These are phyloP conservation scores for Etia nguti DNA, from an alignment of 2,113 vertebrate genomes.

Conservation along the genomic window DNA sequence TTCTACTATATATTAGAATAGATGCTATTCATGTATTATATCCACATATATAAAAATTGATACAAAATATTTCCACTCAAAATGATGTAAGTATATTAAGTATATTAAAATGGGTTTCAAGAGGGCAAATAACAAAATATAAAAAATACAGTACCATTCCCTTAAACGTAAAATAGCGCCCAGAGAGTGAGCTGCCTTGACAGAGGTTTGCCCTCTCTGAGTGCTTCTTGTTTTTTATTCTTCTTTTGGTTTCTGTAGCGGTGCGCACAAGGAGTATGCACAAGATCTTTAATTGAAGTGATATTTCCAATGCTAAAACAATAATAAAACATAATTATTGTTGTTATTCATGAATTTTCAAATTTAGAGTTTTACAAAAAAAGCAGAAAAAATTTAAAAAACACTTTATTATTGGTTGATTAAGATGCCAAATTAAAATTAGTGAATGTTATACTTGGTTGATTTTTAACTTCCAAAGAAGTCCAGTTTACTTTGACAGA, in stretches of 20 bases:
- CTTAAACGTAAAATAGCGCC: neutral
- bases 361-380: neutral
- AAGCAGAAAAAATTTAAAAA: rapidly evolving
- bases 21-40: neutral
- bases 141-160: neutral
- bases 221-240: neutral
- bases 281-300: neutral
- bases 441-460: neutral
- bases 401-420: neutral
- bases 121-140: neutral
- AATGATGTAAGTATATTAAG: neutral
- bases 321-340: neutral
- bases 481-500: neutral
- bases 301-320: neutral
- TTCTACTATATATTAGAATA: neutral
- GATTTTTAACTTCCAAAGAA: neutral
- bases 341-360: neutral
- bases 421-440: neutral
- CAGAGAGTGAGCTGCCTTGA: neutral
- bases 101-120: neutral
- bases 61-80: neutral
- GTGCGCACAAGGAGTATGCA: neutral
- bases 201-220: neutral
- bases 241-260: neutral
- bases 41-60: neutral